Evolutionary conservation across 2,888 invertebrate genomes (phyloP).

Genomic region (Heliconius aoede): DNA sequence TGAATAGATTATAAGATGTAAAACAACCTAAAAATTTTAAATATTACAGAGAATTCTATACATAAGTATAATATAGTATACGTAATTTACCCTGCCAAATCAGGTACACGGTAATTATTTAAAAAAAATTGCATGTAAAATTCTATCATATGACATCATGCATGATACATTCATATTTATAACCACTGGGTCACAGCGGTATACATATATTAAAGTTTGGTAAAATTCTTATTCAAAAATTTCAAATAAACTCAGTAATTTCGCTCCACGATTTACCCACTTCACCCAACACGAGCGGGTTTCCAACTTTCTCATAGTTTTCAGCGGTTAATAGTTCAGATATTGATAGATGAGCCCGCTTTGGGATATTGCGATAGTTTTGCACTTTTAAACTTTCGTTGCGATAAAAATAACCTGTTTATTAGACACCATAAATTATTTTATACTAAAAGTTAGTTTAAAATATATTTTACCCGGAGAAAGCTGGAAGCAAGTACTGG

Average conservation of each 20-base stretch:
- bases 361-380: slow-evolving; percentile 33
- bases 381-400: slow-evolving; percentile 19
- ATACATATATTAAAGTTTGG: neutral
- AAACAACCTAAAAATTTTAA: too few relatives aligned
- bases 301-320: slow-evolving; percentile 26
- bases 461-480: neutral
- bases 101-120: too few relatives aligned
- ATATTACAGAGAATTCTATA: too few relatives aligned
- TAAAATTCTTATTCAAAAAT: neutral
- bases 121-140: too few relatives aligned
- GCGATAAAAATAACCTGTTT: slow-evolving; percentile 25
- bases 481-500: neutral
- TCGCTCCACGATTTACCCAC: slow-evolving; percentile 74
- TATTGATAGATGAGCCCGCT: slow-evolving; percentile 38
- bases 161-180: too few relatives aligned
- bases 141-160: too few relatives aligned
- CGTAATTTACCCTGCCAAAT: too few relatives aligned
- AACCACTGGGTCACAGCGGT: too few relatives aligned
- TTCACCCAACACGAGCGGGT: slow-evolving; percentile 85
- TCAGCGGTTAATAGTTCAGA: slow-evolving; percentile 32
- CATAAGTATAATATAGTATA: too few relatives aligned
- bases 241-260: slow-evolving; percentile 12
- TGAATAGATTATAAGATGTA: too few relatives aligned
- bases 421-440: slow-evolving; percentile 23
- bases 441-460: neutral